These are phyloP conservation scores for Cebidichthys violaceus DNA, from an alignment of 2,113 vertebrate species.

Conservation along the genomic window DNA sequence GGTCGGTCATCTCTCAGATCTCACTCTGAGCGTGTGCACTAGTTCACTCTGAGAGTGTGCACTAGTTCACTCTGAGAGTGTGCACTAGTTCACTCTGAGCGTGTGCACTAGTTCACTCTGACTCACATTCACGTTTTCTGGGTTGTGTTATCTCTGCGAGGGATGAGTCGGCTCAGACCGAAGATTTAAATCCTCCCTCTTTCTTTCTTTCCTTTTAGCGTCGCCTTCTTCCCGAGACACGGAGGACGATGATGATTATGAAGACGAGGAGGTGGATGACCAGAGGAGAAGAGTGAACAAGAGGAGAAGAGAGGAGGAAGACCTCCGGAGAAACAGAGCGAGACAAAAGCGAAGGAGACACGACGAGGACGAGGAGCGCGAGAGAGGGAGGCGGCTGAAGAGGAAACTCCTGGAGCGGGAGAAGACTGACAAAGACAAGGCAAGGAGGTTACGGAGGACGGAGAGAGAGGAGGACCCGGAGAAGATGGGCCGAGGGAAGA, in stretches of 20 bases:
- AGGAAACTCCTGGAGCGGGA: conserved; percentile 49
- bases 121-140: background rate
- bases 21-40: background rate
- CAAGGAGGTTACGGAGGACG: conserved; percentile 72
- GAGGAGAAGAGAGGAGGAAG: conserved; percentile 78
- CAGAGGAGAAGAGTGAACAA: conserved; percentile 34
- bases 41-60: background rate
- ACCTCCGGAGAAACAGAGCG: conserved; percentile 60
- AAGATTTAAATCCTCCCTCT: background rate
- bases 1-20: conserved; percentile 78
- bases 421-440: conserved; percentile 40
- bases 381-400: conserved; percentile 73
- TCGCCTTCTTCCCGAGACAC: conserved; percentile 84
- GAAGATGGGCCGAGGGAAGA: conserved; percentile 79
- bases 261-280: conserved; percentile 64
- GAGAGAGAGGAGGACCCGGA: conserved; percentile 72
- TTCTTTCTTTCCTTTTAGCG: conserved; percentile 41
- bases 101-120: background rate
- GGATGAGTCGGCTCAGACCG: background rate
- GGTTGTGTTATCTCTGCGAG: background rate
- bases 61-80: background rate
- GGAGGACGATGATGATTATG: conserved; percentile 80
- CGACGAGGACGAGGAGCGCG: conserved; percentile 40
- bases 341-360: conserved; percentile 74
- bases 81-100: background rate